Evolutionary conservation across 2,113 vertebrate species (phyloP).

Genomic region (Gallinago jamesoni): DNA sequence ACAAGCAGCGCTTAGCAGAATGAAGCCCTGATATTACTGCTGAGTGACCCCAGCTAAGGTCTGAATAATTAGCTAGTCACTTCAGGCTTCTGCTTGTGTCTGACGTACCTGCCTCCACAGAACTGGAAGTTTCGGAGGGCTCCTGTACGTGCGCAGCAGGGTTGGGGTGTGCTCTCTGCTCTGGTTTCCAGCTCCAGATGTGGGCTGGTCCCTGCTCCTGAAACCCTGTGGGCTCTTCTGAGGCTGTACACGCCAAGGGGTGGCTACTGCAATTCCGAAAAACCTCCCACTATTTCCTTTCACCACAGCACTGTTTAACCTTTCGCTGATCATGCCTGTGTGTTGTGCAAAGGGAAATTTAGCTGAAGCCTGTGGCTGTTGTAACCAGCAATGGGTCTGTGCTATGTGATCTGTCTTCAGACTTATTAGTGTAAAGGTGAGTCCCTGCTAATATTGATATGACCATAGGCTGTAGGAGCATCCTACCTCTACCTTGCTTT

Average conservation of each 20-base stretch:
- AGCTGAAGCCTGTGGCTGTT: not conserved
- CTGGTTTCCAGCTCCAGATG: not conserved
- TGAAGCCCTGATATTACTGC: not conserved
- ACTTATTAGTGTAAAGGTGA: not conserved
- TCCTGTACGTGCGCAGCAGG: rapidly evolving
- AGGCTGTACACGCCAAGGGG: not conserved
- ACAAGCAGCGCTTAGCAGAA: not conserved
- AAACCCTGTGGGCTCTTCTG: not conserved
- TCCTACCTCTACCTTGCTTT: not conserved
- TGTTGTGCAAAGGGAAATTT: not conserved
- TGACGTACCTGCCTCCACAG: not conserved
- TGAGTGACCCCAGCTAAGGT: not conserved
- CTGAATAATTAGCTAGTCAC: conserved; percentile 22
- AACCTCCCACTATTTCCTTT: not conserved
- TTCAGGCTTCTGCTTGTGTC: not conserved
- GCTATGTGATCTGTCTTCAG: not conserved
- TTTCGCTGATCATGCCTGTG: not conserved
- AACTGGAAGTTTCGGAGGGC: not conserved
- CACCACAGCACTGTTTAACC: not conserved
- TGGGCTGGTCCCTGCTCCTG: not conserved
- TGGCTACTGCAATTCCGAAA: not conserved
- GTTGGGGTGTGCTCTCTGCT: rapidly evolving
- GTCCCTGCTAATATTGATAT: not conserved
- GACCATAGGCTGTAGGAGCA: not conserved
- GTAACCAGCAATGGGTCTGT: not conserved